Percentiles rank a stretch among this genome's conserved stretches.
phyloP scores from a whole-genome alignment of 2,113 vertebrate species.

The Periophthalmodon schlosseri region DNA sequence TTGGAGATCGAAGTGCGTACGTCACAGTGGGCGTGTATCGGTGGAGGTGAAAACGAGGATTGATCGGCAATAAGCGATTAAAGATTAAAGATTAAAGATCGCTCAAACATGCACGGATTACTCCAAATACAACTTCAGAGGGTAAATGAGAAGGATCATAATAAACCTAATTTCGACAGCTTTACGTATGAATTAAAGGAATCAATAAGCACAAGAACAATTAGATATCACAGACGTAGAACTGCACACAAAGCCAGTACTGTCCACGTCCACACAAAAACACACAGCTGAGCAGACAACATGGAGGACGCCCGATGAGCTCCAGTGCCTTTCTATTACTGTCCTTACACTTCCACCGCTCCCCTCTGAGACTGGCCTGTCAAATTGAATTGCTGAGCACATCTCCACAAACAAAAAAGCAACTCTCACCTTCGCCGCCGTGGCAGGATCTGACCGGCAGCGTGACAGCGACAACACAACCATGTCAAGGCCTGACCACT shows the following conservation, averaged over 20 bases:
- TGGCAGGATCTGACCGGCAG: constrained; percentile 32
- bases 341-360: constrained; percentile 44
- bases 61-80: too few species aligned
- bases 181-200: too few species aligned
- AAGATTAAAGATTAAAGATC: too few species aligned
- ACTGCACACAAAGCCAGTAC: constrained; percentile 8
- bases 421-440: constrained; percentile 51
- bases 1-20: too few species aligned
- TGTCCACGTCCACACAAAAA: not conserved
- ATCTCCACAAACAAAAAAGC: constrained; percentile 64
- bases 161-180: too few species aligned
- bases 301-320: constrained; percentile 54
- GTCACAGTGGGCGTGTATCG: too few species aligned
- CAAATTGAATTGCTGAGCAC: constrained; percentile 71
- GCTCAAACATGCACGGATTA: too few species aligned
- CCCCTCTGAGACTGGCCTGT: constrained; percentile 59
- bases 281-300: constrained; percentile 14
- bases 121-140: too few species aligned
- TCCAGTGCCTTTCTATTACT: constrained; percentile 69
- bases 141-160: too few species aligned
- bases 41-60: too few species aligned
- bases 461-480: constrained; percentile 51
- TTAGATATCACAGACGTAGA: not conserved
- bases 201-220: not conserved
- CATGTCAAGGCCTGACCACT: constrained; percentile 52